These are phyloP conservation scores for Cataglyphis rosenhaueri DNA, from an alignment of 2,888 invertebrate genomes.

Conservation along the genomic window DNA sequence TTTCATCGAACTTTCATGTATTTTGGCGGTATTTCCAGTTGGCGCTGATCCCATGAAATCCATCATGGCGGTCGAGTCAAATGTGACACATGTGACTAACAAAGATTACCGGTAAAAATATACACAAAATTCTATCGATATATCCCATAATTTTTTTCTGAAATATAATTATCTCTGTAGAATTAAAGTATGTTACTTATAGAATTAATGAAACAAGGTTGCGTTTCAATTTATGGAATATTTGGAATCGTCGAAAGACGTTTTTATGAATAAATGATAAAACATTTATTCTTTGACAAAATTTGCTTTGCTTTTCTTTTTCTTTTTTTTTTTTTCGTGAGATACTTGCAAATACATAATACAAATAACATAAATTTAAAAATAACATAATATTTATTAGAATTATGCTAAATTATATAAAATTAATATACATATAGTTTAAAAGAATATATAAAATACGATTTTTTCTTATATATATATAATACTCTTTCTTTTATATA, in stretches of 20 bases:
- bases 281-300: neutral
- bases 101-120: neutral
- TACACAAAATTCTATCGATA: neutral
- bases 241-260: neutral
- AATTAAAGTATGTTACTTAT: neutral
- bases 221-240: neutral
- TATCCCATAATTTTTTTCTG: neutral
- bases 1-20: conserved; percentile 1
- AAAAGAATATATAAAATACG: neutral
- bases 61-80: neutral
- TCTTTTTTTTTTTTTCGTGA: neutral
- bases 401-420: neutral
- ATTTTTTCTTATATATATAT: neutral
- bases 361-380: neutral
- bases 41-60: conserved; percentile 4
- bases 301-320: neutral
- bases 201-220: neutral
- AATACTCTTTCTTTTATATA: too few species aligned
- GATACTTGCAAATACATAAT: neutral
- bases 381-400: neutral
- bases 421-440: neutral
- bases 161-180: neutral
- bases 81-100: neutral
- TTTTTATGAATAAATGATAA: neutral
- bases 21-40: conserved; percentile 40